phyloP scores from a whole-genome alignment of 2,888 invertebrate species.

The Camponotus fellah region DNA sequence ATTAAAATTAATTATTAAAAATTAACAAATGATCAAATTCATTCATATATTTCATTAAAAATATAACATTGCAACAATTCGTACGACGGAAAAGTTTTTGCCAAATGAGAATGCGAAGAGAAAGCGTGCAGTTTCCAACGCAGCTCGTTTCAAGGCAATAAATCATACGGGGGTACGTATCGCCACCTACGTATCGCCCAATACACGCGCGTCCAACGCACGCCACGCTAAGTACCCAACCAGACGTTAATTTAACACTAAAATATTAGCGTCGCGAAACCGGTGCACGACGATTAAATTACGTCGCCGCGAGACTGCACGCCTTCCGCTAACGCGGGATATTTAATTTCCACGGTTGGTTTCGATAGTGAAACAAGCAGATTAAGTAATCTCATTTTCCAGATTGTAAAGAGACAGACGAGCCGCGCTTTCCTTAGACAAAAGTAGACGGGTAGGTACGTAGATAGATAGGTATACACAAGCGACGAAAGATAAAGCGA shows the following conservation, averaged over 20 bases:
- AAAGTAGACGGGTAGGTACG: conserved; percentile 36
- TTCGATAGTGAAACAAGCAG: conserved; percentile 78
- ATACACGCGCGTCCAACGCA: conserved; percentile 53
- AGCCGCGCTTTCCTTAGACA: conserved; percentile 45
- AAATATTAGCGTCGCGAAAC: conserved; percentile 58
- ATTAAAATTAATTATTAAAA: too few relatives aligned
- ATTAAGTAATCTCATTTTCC: conserved; percentile 78
- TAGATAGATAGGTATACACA: conserved; percentile 28
- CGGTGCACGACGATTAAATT: conserved; percentile 51
- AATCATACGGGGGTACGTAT: conserved; percentile 42
- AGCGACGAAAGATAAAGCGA: conserved; percentile 66
- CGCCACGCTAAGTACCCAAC: conserved; percentile 48
- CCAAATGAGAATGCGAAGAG: background rate
- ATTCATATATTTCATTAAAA: background rate
- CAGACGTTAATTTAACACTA: conserved; percentile 55
- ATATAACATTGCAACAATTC: background rate
- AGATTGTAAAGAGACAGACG: conserved; percentile 64
- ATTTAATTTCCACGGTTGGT: conserved; percentile 77
- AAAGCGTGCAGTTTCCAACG: conserved; percentile 7
- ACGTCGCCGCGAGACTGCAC: conserved; percentile 48
- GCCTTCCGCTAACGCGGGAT: conserved; percentile 54
- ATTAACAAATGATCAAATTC: background rate
- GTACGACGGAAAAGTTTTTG: background rate
- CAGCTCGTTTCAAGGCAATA: conserved; percentile 4
- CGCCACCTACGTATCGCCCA: conserved; percentile 48